Evolutionary conservation across 2,797 vertebrate species (phyloP).

Genomic region (Tragopan temminckii): DNA sequence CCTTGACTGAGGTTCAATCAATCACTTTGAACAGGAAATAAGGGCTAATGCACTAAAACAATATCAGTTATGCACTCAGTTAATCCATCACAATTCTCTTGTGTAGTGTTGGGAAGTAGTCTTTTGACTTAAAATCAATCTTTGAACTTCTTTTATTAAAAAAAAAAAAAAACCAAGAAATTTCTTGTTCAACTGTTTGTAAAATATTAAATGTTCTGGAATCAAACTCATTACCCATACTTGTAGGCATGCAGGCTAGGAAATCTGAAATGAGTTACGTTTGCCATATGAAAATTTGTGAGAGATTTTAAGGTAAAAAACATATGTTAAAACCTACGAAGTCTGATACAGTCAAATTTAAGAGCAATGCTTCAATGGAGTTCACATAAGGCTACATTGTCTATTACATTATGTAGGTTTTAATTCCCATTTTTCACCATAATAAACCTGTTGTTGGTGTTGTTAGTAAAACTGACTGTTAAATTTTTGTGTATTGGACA

Average conservation of each 20-base stretch:
- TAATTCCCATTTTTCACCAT: neutral
- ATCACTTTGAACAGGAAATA: slow-evolving; percentile 76
- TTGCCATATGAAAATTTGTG: fast-evolving
- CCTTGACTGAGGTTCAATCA: slow-evolving; percentile 69
- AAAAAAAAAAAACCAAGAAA: neutral
- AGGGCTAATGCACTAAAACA: slow-evolving; percentile 76
- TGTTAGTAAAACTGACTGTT: neutral
- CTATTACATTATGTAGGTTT: neutral
- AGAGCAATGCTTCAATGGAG: neutral
- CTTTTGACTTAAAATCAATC: neutral
- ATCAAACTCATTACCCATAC: neutral
- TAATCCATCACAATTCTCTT: slow-evolving; percentile 73
- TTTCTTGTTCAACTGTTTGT: neutral
- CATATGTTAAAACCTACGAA: neutral
- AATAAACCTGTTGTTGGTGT: neutral
- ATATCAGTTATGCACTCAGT: slow-evolving; percentile 65
- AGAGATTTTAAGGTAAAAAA: neutral
- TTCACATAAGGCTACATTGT: neutral
- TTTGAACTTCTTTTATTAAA: neutral
- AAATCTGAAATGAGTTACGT: neutral
- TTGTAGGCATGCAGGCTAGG: neutral
- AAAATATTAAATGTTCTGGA: neutral
- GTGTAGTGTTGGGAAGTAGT: neutral
- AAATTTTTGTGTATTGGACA: neutral
- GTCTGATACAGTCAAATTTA: neutral